Evolutionary conservation across 2,113 vertebrate species (phyloP), one percentile per base, ranked within the genome.

Genomic region (Tetrax tetrax): DNA sequence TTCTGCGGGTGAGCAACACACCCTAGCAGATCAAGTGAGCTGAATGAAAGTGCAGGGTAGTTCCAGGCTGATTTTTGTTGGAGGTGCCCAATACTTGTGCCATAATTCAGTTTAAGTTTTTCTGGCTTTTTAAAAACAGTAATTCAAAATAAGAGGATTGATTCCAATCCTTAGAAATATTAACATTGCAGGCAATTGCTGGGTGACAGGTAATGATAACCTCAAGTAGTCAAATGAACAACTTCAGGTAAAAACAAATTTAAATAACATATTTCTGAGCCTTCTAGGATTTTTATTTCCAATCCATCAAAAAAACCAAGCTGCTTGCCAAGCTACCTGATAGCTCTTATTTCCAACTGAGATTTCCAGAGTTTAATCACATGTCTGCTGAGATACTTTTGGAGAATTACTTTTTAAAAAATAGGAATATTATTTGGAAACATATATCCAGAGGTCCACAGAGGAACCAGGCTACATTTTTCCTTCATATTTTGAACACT

Each of bases 401-500:
- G 50, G 56, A 96, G 45, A 97, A 78, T 94, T 90, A 80, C 28
- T 87, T 76, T 90, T 94, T 93, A 16, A 93, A 97, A 96, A 96
- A 92, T 70, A 86, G 74, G 56, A 96, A 22, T 95, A 74, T 88
- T 83, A 96, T 96, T 97, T 96, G 77, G 57, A 97, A 97, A 93
- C 77, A 87, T 5, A 66, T 89, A 94, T 93, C 89, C 72, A 86
- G 31, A 37, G 27, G 28, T 87, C 90, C 47, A 76, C 38, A 89
- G 57, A 95, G 81, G 61, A 97, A 96, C 45, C 38, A 66, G 80
- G 82, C 35, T 80, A 41, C 6, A n/a, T 78, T 90, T 90, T 96
- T 94, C 47, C 79, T 77, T 82, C 65, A 12, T 37, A 48, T 48
- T 80, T 83, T 66, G 78, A 83, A 83, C 65, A 79, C 12, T 90